Evolutionary conservation across 2,888 invertebrate species (phyloP), one percentile per base, ranked within the genome.

Genomic region (Agrotis ipsilon): DNA sequence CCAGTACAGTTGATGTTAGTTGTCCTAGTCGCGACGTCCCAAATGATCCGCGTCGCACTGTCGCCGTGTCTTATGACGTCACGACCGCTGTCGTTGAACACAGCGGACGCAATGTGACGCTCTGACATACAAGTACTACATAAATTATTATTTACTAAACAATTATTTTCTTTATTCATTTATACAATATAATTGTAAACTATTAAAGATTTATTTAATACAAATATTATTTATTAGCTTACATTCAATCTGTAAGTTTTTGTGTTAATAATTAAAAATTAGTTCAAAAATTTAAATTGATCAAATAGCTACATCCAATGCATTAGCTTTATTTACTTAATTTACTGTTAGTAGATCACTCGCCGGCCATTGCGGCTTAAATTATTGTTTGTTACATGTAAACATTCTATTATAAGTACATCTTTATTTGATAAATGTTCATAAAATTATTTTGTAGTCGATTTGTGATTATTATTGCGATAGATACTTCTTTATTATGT

Each of bases 401-500:
- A 73, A 73, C 49, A 21, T 76, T 77, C 24, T 77, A 78, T 21
- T 80, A 65, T 85, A 82, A 86, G 86, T 82, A 83, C 81, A 83
- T 69, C 27, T 75, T 81, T 72, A 70, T 80, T 70, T 68, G 75
- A 82, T 87, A 77, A 88, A 89, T 89, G 85, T 89, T 87, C 82
- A 77, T 85, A 75, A 83, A 84, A 71, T 75, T 75, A 79, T 85
- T 75, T 58, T 61, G 58, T 75, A 66, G 70, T 69, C 62, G 32
- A 68, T 49, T 77, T 82, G 75, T 78, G 82, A 80, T 75, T 73
- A 69, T 75, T 81, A 68, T 74, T 81, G 81, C 79, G 78, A 63
- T 67, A 60, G 24, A 63, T 63, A 1, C 21, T 63, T 60, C 11
- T 66, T 57, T 49, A 52, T 64, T 61, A 39, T 58, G 19, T 45